Evolutionary conservation across 2,888 invertebrate species (phyloP), one percentile per base, ranked within the genome.

Genomic region (Rhyacophila evoluta): DNA sequence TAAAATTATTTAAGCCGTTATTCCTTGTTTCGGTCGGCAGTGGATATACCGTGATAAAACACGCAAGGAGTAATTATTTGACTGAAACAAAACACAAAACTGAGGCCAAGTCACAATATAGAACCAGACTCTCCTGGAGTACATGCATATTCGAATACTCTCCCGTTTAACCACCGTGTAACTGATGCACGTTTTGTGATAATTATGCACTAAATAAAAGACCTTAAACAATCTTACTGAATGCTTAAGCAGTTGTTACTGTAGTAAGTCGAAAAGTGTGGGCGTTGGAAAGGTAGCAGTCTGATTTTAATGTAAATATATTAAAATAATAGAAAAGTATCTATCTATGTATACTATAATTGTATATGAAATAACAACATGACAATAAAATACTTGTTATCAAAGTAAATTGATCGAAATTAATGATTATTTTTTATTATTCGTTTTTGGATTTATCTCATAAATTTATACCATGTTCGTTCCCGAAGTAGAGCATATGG

Each of bases 181-280:
- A 74, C 76, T 76, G 80, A 81, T 81, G 75, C 80, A 81, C 80
- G 80, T 76, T 75, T 74, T 19, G 72, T 27, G 80, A 81, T 81
- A 81, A 81, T 81, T 81, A 78, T 81, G 77, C 74, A 78, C 80
- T 29, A 72, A 81, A 78, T 78, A 78, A 76, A 80, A 76, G 78
- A 29, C 72, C 68, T 75, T 74, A 81, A 81, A 72, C 75, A 74
- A 76, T 80, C 77, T 74, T 27, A 37, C 70, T 36, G 71, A 72
- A 72, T 69, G 75, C 72, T 77, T 72, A 41, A 72, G 71, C 72
- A 25, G 73, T 25, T 69, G 69, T 55, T 55, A 1, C 55, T 19
- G 75, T 69, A n/a, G 38, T 11, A 37, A 37, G 12, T 12, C 5
- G 11, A 25, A 33, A 36, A 29, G 80, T 71, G 80, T 78, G 75